These are phyloP conservation scores for Diachasmimorpha longicaudata DNA, from an alignment of 1,140 invertebrate species.

Conservation along the genomic window DNA sequence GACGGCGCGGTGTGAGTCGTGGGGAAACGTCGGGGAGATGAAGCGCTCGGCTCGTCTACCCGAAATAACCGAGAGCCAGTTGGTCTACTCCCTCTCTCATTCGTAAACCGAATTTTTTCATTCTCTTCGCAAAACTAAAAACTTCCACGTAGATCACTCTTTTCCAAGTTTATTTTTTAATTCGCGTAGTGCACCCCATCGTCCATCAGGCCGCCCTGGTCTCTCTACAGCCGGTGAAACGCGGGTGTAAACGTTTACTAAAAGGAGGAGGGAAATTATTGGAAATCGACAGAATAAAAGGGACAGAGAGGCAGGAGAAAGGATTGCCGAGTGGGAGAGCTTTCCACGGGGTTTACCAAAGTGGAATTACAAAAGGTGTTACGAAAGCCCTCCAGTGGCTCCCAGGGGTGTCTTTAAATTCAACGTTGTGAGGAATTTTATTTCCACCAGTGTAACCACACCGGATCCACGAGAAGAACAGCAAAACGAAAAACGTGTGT, in stretches of 20 bases:
- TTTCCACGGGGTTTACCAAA: not conserved
- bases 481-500: not conserved
- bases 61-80: not conserved
- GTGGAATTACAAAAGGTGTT: constrained; percentile 4
- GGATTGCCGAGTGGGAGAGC: not conserved
- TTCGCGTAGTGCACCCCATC: not conserved
- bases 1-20: not conserved
- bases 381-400: not conserved
- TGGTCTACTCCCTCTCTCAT: not conserved
- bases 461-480: not conserved
- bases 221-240: not conserved
- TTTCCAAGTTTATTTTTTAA: not conserved
- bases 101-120: not conserved
- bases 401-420: not conserved
- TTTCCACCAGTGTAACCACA: not conserved
- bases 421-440: not conserved
- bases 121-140: not conserved
- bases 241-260: not conserved
- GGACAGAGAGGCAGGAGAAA: not conserved
- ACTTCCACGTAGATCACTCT: not conserved
- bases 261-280: not conserved
- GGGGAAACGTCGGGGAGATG: not conserved
- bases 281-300: not conserved
- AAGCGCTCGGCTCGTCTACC: not conserved
- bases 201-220: not conserved